Base-by-base conservation (phyloP, 2,888 invertebrate species). In the Trimorus sp. region DNA sequence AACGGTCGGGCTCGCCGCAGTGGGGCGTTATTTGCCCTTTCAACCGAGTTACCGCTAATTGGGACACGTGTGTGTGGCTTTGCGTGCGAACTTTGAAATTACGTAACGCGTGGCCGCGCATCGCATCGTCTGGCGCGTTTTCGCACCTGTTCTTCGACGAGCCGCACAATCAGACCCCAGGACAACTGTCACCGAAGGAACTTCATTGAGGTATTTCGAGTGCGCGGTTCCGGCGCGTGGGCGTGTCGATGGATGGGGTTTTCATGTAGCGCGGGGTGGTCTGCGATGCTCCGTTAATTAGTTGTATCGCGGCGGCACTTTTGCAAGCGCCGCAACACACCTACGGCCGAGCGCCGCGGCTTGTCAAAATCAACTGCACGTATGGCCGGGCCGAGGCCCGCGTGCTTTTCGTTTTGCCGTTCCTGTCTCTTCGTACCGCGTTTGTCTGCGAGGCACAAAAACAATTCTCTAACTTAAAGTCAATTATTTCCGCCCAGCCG, bases 91-190 rank as follows among this genome's bases (percentile, higher is more conserved):
- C 54, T 68, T 62, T 51, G 42, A 56, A 68, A 73, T 60, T 68
- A 79, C 49, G 68, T 79, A 65, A 68, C 36, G 16, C 37, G 14
- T 51, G 4, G 26, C n/a, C n/a, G n/a, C 26, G 26, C 26, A 26
- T 26, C 26, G 26, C 26, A 26, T 26, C 26, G 26, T 26, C 26
- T 26, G 26, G 26, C 26, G 26, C 26, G 26, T 26, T 26, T 68
- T 79, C 36, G 54, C 68, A 73, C 73, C 73, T 68, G 66, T 66
- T 66, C 56, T 40, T 56, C 70, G 66, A 53, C 51, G 83, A 75
- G 83, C 73, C 78, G 68, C 84, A 83, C 78, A 84, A 84, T 80
- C 84, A 80, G 75, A 82, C 45, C 40, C 48, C 26, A 26, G 26
- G 26, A 26, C 26, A 26, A 26, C 26, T 26, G 26, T 26, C 26